A percentile compares a stretch with the other conserved stretches of the same genome.
These are phyloP conservation scores for Chlorodrepanis virens DNA, from an alignment of 2,113 vertebrate genomes.

Conservation along the genomic window DNA sequence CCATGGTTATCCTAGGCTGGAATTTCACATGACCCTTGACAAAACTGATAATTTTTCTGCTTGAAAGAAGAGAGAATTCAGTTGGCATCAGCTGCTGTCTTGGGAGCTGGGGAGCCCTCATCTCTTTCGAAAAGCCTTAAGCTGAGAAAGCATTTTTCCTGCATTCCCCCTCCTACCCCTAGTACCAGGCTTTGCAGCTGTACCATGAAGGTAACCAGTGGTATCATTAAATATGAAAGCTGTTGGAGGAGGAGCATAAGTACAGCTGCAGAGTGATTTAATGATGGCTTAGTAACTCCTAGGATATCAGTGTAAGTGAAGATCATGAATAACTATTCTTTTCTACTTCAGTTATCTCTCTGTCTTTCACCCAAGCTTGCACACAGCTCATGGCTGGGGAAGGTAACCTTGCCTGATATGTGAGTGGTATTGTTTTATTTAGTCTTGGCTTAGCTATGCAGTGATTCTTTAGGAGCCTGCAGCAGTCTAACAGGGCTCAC, in stretches of 20 bases:
- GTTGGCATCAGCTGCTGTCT: not conserved
- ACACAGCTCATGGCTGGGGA: not conserved
- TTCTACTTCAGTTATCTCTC: not conserved
- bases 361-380: not conserved
- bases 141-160: not conserved
- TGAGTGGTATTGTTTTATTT: not conserved
- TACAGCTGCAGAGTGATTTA: not conserved
- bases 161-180: not conserved
- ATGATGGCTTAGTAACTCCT: not conserved
- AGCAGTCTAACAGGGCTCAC: not conserved
- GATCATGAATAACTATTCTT: not conserved
- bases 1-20: not conserved
- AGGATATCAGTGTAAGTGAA: not conserved
- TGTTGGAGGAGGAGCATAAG: not conserved
- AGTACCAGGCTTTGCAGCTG: not conserved
- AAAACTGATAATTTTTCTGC: not conserved
- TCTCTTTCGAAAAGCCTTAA: not conserved
- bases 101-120: not conserved
- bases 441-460: not conserved
- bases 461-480: not conserved
- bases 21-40: not conserved
- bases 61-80: not conserved
- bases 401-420: not conserved
- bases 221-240: not conserved
- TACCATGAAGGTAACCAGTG: not conserved